Conservation (phyloP, 2,888 invertebrate species). For the Patella caerulea region DNA sequence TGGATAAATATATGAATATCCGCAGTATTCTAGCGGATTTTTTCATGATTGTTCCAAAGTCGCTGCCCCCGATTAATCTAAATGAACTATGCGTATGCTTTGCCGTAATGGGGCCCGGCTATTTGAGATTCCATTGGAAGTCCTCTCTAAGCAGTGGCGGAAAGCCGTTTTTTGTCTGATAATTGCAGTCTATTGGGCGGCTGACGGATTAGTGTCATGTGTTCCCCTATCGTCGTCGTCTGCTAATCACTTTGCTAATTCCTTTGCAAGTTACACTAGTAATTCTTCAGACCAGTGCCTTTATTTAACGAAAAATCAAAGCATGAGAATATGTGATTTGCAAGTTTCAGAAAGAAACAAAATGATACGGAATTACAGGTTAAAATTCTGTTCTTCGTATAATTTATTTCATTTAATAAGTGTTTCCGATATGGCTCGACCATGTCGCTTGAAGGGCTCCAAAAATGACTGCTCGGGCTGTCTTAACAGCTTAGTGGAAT, state of each 20-base stretch:
- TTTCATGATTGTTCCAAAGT: constrained; percentile 13
- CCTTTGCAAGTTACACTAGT: not conserved
- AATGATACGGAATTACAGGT: not conserved
- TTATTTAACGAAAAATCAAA: constrained; percentile 13
- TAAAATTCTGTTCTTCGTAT: constrained; percentile 12
- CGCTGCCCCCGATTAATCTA: constrained; percentile 4
- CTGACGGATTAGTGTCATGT: constrained; percentile 11
- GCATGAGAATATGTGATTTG: constrained; percentile 3
- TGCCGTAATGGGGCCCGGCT: constrained; percentile 12
- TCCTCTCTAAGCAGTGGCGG: constrained; percentile 6
- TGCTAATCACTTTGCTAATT: constrained; percentile 6
- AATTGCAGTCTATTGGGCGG: constrained; percentile 4
- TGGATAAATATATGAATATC: constrained; percentile 12
- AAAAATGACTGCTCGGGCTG: constrained; percentile 2
- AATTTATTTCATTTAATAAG: constrained; percentile 8
- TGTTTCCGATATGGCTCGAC: constrained; percentile 1
- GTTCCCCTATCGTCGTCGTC: constrained; percentile 3
- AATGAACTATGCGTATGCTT: constrained; percentile 13
- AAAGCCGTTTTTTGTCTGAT: constrained; percentile 7
- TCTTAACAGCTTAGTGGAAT: constrained; percentile 1
- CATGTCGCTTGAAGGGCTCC: constrained; percentile 1
- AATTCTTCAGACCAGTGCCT: constrained; percentile 10
- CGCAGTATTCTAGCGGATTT: constrained; percentile 11
- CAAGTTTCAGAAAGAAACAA: constrained; percentile 6
- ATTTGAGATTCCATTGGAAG: constrained; percentile 11